Evolutionary conservation across 2,113 vertebrate genomes (phyloP), one percentile per base, ranked within the genome.

Genomic region (Oncorhynchus tshawytscha): DNA sequence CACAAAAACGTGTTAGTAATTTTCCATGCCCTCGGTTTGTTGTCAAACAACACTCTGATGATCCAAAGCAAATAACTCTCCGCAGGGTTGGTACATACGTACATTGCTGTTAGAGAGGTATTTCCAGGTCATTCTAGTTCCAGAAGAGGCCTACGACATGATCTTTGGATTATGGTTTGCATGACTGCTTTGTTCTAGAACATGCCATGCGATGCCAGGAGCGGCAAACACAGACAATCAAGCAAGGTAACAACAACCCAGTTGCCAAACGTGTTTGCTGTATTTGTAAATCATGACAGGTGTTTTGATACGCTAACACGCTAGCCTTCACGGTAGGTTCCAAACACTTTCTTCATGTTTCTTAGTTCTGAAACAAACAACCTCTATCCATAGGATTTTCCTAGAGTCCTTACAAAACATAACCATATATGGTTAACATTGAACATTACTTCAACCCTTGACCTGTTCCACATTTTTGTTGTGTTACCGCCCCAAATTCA

Each of bases 1-100:
- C 15, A 81, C 27, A 83, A 82, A 81, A 78, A 81, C 73, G 72
- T 45, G 71, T 51, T 77, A 76, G 71, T 71, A 51, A 71, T 83
- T 81, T 83, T 67, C 78, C 74, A 71, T 85, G 78, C 57, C 69
- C 54, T 48, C 29, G 71, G 76, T 54, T 29, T 54, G 72, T 73
- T 83, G 81, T 81, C 81, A 79, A 84, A 78, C 82, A 82, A 69
- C 71, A 31, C 67, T 31, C 15, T n/a, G 59, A 74, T 29, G 67
- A 48, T 71, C 71, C 75, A 79, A 84, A 77, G 64, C 76, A 76
- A 73, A 78, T 64, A 79, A 57, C 67, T 67, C 31, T 66, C 51
- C 39, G 72, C 45, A 51, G 75, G 74, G 51, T 22, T 67, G 67
- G 24, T 75, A 67, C 49, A 39, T 67, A 49, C 71, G 72, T 64